Conservation (phyloP, 2,113 vertebrate genomes). For the Excalfactoria chinensis region DNA sequence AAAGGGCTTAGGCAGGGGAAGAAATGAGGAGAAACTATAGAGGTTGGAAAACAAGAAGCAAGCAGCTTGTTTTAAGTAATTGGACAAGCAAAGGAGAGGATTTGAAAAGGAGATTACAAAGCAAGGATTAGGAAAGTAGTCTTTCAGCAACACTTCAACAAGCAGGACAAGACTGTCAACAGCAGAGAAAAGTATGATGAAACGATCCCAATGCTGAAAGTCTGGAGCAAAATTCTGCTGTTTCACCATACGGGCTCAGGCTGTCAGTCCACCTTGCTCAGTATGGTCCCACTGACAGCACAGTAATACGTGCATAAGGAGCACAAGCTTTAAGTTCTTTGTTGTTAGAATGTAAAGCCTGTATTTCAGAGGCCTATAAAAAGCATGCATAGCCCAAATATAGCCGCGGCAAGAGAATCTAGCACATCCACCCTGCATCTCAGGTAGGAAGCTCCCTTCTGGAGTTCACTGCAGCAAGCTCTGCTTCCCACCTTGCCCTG, state of each 20-base stretch:
- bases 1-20: neutral
- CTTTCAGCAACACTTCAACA: neutral
- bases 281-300: neutral
- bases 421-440: neutral
- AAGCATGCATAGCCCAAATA: neutral
- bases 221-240: neutral
- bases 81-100: neutral
- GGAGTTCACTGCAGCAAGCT: neutral
- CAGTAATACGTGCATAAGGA: neutral
- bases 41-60: neutral
- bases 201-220: rapidly evolving
- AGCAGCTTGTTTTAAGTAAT: neutral
- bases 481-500: neutral
- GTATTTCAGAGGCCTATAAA: neutral
- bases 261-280: neutral
- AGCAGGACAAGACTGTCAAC: neutral
- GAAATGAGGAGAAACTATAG: neutral
- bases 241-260: neutral
- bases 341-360: neutral
- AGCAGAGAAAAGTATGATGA: neutral
- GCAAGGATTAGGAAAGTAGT: neutral
- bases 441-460: neutral
- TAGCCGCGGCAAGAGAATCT: neutral
- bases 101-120: neutral
- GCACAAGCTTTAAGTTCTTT: neutral